Percentiles rank a stretch among this genome's conserved stretches.
phyloP scores from a whole-genome alignment of 2,797 vertebrate genomes.

The Chaetodon trifasciatus region DNA sequence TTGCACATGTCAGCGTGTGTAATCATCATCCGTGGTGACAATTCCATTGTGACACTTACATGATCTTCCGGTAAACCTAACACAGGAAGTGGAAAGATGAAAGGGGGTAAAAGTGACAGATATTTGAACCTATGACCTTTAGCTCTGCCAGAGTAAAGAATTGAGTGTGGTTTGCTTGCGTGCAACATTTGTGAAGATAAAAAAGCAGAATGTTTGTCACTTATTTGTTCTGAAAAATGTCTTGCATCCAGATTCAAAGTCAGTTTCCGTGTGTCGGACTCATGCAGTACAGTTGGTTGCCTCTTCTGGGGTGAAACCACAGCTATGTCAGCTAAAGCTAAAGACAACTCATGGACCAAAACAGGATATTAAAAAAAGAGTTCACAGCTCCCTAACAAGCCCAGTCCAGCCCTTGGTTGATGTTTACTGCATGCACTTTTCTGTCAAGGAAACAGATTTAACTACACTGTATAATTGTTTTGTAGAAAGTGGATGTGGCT shows the following conservation, averaged over 20 bases:
- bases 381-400: conserved; percentile 74
- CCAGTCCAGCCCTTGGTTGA: conserved; percentile 50
- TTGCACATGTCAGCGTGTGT: conserved; percentile 41
- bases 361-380: conserved; percentile 74
- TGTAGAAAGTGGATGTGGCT: conserved; percentile 53
- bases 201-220: conserved; percentile 28
- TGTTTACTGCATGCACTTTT: conserved; percentile 66
- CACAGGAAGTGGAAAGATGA: conserved; percentile 13
- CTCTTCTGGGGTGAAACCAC: conserved; percentile 74
- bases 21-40: conserved; percentile 29
- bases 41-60: conserved; percentile 35
- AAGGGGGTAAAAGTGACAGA: conserved; percentile 14
- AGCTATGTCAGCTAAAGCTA: conserved; percentile 75
- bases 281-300: conserved; percentile 51
- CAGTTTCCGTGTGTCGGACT: conserved; percentile 39
- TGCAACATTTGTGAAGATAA: conserved; percentile 11
- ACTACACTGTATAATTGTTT: conserved; percentile 51
- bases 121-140: neutral
- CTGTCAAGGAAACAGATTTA: conserved; percentile 59
- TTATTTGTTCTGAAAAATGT: conserved; percentile 37
- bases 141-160: conserved; percentile 5
- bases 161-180: conserved; percentile 31
- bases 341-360: conserved; percentile 74
- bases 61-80: conserved; percentile 53
- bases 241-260: conserved; percentile 39